Evolutionary conservation across 1,140 invertebrate genomes (phyloP).

Genomic region (Dreissena rostriformis): DNA sequence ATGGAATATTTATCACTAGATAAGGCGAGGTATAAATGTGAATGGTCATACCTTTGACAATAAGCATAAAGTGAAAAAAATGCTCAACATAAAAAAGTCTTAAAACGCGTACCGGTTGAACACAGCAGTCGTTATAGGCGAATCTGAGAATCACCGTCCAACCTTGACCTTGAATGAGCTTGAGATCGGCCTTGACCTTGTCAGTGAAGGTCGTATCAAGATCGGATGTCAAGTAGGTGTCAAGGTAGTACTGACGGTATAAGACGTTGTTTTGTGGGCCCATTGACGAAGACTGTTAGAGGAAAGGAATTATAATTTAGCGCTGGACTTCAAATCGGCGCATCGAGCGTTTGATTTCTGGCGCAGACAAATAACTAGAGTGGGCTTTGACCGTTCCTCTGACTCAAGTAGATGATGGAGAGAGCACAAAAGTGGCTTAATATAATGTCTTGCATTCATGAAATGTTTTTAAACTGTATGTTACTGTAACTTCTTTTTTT

Average conservation of each 20-base stretch:
- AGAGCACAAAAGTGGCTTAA: too few species aligned
- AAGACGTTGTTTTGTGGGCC: too few species aligned
- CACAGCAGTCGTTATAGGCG: slow-evolving; percentile 4
- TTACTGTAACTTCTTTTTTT: too few species aligned
- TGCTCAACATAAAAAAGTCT: not conserved
- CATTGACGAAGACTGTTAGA: too few species aligned
- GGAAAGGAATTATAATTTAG: too few species aligned
- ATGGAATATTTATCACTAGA: not conserved
- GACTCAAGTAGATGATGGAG: too few species aligned
- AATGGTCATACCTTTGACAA: not conserved
- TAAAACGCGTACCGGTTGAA: not conserved
- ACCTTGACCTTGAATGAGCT: not conserved
- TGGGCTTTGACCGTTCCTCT: too few species aligned
- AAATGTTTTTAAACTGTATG: too few species aligned
- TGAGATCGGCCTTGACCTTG: slow-evolving; percentile 14
- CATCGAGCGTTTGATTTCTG: too few species aligned
- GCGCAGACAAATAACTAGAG: too few species aligned
- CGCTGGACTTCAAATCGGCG: too few species aligned
- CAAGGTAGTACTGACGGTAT: slow-evolving; percentile 14
- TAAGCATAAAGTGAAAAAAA: not conserved
- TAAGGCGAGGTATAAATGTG: not conserved
- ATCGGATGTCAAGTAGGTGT: not conserved
- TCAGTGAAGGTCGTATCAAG: not conserved
- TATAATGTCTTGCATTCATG: too few species aligned
- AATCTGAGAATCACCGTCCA: slow-evolving; percentile 29